phyloP scores from a whole-genome alignment of 2,797 vertebrate species.

The Gymnodraco acuticeps region DNA sequence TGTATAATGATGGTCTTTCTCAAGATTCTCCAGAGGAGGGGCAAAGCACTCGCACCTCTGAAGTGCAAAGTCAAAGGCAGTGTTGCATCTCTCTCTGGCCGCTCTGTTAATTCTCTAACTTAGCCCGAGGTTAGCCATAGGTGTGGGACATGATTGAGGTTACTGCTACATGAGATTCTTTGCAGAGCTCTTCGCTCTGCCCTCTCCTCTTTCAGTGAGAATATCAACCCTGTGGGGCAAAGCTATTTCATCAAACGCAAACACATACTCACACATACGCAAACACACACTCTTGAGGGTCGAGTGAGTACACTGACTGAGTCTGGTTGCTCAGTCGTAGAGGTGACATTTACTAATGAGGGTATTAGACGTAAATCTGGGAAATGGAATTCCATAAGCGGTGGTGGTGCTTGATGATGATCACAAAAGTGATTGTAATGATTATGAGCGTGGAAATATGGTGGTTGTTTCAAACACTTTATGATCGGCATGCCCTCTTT shows the following conservation, averaged over 20 bases:
- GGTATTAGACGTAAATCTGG: conserved; percentile 58
- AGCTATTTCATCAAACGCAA: conserved; percentile 53
- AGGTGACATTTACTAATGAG: conserved; percentile 76
- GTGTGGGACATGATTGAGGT: conserved; percentile 73
- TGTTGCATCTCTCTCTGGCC: conserved; percentile 56
- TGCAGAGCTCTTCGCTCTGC: conserved; percentile 40
- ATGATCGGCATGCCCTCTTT: conserved; percentile 11
- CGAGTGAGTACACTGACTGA: conserved; percentile 25
- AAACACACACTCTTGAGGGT: conserved; percentile 39
- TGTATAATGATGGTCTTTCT: conserved; percentile 72
- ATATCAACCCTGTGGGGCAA: conserved; percentile 60
- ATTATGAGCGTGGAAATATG: conserved; percentile 53
- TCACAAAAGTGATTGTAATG: conserved; percentile 51
- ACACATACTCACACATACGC: conserved; percentile 1
- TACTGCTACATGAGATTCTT: conserved; percentile 60
- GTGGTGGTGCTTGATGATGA: conserved; percentile 31
- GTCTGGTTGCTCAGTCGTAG: conserved; percentile 33
- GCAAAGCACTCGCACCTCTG: conserved; percentile 61
- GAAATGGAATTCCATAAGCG: conserved; percentile 48
- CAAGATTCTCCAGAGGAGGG: conserved; percentile 55
- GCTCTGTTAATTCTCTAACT: conserved; percentile 62
- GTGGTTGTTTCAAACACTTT: conserved; percentile 32
- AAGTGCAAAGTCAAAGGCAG: conserved; percentile 73
- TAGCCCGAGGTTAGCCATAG: conserved; percentile 67
- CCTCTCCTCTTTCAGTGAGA: conserved; percentile 38